phyloP scores from a whole-genome alignment of 2,797 vertebrate species.

The Synanceia verrucosa region DNA sequence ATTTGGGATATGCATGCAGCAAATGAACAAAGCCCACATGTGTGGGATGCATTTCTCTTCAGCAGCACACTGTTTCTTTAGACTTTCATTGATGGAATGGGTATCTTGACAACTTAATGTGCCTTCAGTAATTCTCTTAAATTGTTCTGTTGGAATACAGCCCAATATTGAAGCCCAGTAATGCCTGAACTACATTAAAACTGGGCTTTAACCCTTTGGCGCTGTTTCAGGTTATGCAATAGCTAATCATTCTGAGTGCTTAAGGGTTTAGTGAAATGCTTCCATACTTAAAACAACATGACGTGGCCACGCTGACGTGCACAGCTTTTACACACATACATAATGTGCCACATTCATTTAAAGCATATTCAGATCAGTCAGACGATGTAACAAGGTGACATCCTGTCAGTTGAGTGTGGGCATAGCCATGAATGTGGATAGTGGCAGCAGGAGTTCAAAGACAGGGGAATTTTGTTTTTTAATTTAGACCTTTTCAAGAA shows the following conservation, averaged over 20 bases:
- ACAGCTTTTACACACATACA: conserved; percentile 18
- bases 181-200: conserved; percentile 80
- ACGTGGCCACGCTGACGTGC: conserved; percentile 27
- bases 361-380: background rate
- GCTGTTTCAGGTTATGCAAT: conserved; percentile 76
- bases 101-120: conserved; percentile 82
- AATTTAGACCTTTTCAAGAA: conserved; percentile 38
- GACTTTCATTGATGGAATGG: conserved; percentile 65
- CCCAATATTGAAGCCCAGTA: conserved; percentile 74
- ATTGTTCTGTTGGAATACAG: conserved; percentile 81
- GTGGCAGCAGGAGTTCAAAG: conserved; percentile 7
- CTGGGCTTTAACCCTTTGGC: conserved; percentile 79
- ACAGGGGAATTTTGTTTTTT: conserved; percentile 9
- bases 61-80: conserved; percentile 68
- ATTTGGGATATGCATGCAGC: conserved; percentile 39
- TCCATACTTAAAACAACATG: conserved; percentile 63
- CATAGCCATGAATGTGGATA: conserved; percentile 13
- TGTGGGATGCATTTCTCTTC: conserved; percentile 51
- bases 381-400: background rate
- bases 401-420: background rate
- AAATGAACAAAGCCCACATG: conserved; percentile 45
- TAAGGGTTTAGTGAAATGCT: conserved; percentile 68
- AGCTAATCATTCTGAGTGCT: conserved; percentile 84
- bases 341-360: background rate
- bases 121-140: conserved; percentile 81